These are phyloP conservation scores for Pomacea canaliculata DNA, from an alignment of 2,888 invertebrate species.

Conservation along the genomic window DNA sequence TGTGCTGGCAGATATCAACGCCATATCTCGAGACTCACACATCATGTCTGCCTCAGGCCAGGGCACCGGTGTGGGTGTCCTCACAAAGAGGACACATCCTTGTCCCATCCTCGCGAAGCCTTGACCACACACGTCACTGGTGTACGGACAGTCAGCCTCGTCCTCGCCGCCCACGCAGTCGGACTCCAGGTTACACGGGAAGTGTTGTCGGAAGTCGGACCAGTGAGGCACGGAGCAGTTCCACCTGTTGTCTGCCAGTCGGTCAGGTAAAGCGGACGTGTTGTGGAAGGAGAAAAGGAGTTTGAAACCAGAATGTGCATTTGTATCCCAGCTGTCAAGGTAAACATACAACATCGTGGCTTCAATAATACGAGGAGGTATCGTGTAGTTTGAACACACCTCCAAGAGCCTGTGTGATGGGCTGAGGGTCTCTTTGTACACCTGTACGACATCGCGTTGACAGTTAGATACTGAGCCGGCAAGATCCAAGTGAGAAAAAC, in stretches of 20 bases:
- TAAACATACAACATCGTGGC: neutral
- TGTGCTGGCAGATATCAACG: neutral
- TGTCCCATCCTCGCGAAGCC: neutral
- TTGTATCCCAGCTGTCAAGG: neutral
- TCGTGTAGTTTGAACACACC: too few relatives aligned
- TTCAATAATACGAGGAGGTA: neutral
- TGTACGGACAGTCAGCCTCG: constrained; percentile 1
- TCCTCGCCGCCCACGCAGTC: constrained; percentile 4
- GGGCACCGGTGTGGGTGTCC: neutral
- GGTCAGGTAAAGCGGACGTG: neutral
- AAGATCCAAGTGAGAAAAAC: too few relatives aligned
- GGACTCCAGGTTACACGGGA: constrained; percentile 3
- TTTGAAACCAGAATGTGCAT: constrained; percentile 1
- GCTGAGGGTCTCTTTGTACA: too few relatives aligned
- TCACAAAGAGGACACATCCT: constrained; percentile 2
- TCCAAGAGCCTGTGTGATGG: too few relatives aligned
- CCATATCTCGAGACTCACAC: neutral
- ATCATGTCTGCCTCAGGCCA: neutral
- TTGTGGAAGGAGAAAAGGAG: neutral
- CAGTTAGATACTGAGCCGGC: too few relatives aligned
- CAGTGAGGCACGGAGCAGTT: constrained; percentile 13
- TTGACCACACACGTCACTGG: neutral
- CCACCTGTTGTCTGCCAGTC: neutral
- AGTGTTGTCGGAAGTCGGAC: constrained; percentile 1
- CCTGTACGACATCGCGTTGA: too few relatives aligned